Evolutionary conservation across 2,113 vertebrate genomes (phyloP).

Genomic region (Nesogale talazaci): DNA sequence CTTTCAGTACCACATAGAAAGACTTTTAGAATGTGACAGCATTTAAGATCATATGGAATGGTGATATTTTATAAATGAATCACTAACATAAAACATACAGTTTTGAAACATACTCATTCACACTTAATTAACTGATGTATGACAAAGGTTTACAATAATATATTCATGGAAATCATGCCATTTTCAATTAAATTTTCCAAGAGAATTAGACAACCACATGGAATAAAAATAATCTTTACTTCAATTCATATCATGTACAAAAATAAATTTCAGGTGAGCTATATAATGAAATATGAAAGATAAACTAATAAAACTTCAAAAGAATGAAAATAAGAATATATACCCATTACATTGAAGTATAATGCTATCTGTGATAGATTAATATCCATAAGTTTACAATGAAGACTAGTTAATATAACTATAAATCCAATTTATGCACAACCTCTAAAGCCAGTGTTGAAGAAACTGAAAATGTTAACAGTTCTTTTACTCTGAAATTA

Average conservation of each 20-base stretch:
- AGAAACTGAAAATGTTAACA: too few species aligned
- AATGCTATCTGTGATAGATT: too few species aligned
- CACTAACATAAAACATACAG: not conserved
- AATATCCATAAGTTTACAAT: too few species aligned
- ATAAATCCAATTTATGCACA: too few species aligned
- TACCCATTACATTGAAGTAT: not conserved
- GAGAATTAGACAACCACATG: not conserved
- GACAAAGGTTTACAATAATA: not conserved
- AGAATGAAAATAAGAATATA: not conserved
- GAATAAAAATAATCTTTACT: not conserved
- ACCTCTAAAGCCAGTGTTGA: too few species aligned
- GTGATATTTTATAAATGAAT: not conserved
- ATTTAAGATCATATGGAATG: not conserved
- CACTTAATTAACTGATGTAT: not conserved
- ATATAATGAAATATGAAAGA: not conserved
- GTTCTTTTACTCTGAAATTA: too few species aligned
- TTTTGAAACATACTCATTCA: conserved; percentile 18
- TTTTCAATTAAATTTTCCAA: not conserved
- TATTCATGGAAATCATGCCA: not conserved
- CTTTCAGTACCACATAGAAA: not conserved
- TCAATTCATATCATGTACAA: not conserved
- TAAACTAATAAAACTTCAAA: not conserved
- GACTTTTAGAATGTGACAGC: not conserved
- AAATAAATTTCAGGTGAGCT: not conserved
- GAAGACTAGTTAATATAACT: too few species aligned